Percentiles rank a stretch among this genome's conserved stretches.
These are phyloP conservation scores for Anseranas semipalmata DNA, from an alignment of 2,113 vertebrate species.

Conservation along the genomic window DNA sequence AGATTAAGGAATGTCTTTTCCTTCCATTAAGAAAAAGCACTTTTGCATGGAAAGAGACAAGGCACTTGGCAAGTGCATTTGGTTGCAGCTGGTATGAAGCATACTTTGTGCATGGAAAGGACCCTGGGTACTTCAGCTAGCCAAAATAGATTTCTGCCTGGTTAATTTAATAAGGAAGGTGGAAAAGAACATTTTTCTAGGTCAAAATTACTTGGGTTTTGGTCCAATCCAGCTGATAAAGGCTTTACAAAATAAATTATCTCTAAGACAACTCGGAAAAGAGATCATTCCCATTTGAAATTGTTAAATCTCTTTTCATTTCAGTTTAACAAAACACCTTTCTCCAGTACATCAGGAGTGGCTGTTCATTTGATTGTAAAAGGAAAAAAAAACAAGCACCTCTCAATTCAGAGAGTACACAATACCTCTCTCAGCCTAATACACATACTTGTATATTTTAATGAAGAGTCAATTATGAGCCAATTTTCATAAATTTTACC, in stretches of 20 bases:
- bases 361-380: background rate
- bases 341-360: fast-evolving
- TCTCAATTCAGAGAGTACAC: background rate
- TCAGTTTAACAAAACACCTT: background rate
- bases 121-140: background rate
- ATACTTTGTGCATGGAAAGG: background rate
- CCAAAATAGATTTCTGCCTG: background rate
- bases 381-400: background rate
- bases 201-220: background rate
- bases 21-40: background rate
- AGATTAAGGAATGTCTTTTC: background rate
- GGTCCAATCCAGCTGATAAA: background rate
- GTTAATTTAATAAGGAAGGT: background rate
- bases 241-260: background rate
- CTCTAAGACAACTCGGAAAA: background rate
- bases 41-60: background rate
- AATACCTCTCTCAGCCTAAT: background rate
- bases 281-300: background rate
- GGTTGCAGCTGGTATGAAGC: background rate
- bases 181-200: background rate
- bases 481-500: background rate
- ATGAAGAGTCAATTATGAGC: background rate
- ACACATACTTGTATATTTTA: background rate
- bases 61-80: background rate
- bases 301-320: background rate